Percentiles rank a stretch among this genome's conserved stretches.
phyloP scores from a whole-genome alignment of 2,888 invertebrate genomes.

The Hyles lineata region DNA sequence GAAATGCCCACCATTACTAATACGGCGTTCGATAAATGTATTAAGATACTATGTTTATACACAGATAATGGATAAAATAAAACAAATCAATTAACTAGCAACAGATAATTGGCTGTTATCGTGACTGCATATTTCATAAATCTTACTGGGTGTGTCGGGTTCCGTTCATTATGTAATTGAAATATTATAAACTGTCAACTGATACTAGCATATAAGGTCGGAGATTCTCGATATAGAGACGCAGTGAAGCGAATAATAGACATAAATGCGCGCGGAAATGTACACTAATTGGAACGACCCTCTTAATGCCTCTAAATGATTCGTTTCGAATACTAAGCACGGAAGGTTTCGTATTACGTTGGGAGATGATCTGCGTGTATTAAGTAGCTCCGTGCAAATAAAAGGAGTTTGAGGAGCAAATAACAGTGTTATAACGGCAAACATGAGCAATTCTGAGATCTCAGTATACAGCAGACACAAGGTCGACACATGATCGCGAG shows the following conservation, averaged over 20 bases:
- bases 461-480: constrained; percentile 20
- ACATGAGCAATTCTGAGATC: background rate
- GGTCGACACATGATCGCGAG: constrained; percentile 28
- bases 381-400: background rate
- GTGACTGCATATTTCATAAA: constrained; percentile 35
- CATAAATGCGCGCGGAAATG: constrained; percentile 21
- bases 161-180: constrained; percentile 50
- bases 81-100: constrained; percentile 36
- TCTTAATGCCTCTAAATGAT: constrained; percentile 33
- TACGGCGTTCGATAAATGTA: constrained; percentile 16
- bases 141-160: constrained; percentile 46
- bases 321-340: background rate
- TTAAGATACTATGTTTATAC: constrained; percentile 5
- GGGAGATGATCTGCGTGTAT: background rate
- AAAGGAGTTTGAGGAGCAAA: background rate
- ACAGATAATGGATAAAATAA: constrained; percentile 31
- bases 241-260: constrained; percentile 31
- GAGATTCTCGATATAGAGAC: constrained; percentile 30
- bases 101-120: constrained; percentile 36
- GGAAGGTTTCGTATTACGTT: constrained; percentile 21
- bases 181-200: constrained; percentile 41
- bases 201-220: constrained; percentile 52
- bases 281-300: constrained; percentile 39
- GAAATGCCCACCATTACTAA: background rate
- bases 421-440: background rate